phyloP scores from a whole-genome alignment of 2,113 vertebrate species.

The Orcinus orca region DNA sequence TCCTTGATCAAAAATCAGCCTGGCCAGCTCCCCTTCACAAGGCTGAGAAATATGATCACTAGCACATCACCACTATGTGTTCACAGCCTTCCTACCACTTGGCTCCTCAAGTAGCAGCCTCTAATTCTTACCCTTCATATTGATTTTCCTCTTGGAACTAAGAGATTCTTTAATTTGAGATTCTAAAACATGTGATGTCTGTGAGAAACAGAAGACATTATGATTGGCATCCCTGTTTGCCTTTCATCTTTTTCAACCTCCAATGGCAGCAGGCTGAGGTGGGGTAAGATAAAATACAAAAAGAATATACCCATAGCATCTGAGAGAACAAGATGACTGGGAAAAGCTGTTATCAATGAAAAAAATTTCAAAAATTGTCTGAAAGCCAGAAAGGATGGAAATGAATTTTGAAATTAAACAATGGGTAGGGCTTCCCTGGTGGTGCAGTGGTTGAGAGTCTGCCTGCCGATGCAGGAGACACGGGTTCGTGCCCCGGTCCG shows the following conservation, averaged over 20 bases:
- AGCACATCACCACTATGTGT: background rate
- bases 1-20: background rate
- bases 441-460: too few species aligned
- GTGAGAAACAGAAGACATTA: background rate
- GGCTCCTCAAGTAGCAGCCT: background rate
- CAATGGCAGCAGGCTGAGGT: background rate
- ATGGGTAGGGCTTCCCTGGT: too few species aligned
- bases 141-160: background rate
- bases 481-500: fast-evolving
- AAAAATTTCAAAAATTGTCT: background rate
- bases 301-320: background rate
- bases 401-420: background rate
- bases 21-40: background rate
- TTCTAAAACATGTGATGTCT: background rate
- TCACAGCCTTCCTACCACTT: background rate
- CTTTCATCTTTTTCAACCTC: background rate
- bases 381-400: background rate
- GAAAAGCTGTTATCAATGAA: background rate
- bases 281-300: background rate
- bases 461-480: too few species aligned
- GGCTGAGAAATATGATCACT: background rate
- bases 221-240: background rate
- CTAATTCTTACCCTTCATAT: background rate
- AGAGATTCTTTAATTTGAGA: background rate
- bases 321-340: background rate